phyloP scores from a whole-genome alignment of 2,888 invertebrate species.

The Pollenia amentaria region DNA sequence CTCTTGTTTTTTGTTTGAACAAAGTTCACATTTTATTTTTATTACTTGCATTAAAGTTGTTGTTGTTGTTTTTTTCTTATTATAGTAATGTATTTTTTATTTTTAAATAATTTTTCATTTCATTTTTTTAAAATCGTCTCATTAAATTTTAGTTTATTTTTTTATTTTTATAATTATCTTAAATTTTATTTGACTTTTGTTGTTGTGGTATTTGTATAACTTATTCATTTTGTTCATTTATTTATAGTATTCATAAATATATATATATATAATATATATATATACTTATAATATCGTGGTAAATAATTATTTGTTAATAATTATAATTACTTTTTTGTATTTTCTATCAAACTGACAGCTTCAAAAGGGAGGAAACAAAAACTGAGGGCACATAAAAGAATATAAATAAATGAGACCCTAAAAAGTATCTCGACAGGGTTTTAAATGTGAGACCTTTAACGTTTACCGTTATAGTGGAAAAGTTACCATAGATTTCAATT shows the following conservation, averaged over 20 bases:
- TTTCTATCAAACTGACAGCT: no score
- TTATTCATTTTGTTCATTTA: slow-evolving; percentile 57
- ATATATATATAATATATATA: slow-evolving; percentile 13
- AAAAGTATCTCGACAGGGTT: no score
- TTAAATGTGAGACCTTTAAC: no score
- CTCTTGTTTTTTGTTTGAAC: slow-evolving; percentile 79
- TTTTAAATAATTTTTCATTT: slow-evolving; percentile 67
- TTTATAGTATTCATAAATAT: slow-evolving; percentile 53
- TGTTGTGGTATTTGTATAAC: slow-evolving; percentile 68
- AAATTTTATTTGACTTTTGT: slow-evolving; percentile 67
- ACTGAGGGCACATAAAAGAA: no score
- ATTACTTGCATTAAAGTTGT: slow-evolving; percentile 77
- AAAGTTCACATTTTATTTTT: slow-evolving; percentile 82
- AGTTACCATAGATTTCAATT: no score
- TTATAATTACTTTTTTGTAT: no score
- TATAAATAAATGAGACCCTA: no score
- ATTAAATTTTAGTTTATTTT: slow-evolving; percentile 47
- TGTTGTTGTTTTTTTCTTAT: slow-evolving; percentile 55
- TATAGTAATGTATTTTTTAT: slow-evolving; percentile 58
- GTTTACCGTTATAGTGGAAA: no score
- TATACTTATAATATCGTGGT: background rate
- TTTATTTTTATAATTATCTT: slow-evolving; percentile 68
- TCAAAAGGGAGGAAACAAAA: no score
- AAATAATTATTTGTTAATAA: no score
- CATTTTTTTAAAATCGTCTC: slow-evolving; percentile 71